Conservation (phyloP, 2,888 invertebrate genomes). For the Dolichopus griseipennis region DNA sequence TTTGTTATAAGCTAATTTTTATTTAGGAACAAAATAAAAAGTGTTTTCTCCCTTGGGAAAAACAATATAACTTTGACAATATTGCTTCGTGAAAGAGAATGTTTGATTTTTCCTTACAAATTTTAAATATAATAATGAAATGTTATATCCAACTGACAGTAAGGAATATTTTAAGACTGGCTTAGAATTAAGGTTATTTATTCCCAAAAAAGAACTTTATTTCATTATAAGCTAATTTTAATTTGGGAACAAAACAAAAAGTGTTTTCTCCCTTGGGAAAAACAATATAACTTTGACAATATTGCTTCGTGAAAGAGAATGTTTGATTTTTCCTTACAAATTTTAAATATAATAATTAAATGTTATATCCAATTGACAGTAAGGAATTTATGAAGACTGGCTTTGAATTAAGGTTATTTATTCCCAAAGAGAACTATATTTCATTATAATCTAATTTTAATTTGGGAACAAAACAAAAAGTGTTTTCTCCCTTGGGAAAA, state of each 20-base stretch:
- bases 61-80: background rate
- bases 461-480: no score
- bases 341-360: background rate
- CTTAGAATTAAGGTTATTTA: no score
- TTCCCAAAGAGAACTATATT: no score
- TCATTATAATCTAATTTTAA: no score
- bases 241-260: no score
- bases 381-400: background rate
- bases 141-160: background rate
- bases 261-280: background rate
- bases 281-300: background rate
- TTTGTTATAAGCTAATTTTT: no score
- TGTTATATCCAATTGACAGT: background rate
- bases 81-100: background rate
- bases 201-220: no score
- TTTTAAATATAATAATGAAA: background rate
- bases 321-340: background rate
- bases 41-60: background rate
- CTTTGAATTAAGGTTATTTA: no score
- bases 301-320: background rate
- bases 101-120: background rate
- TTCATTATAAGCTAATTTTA: no score
- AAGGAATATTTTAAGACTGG: background rate
- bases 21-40: no score
- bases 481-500: background rate